A percentile compares a stretch with the other conserved stretches of the same genome.
Conservation (phyloP, 2,888 invertebrate species). For the Lasioglossum marginatum region DNA sequence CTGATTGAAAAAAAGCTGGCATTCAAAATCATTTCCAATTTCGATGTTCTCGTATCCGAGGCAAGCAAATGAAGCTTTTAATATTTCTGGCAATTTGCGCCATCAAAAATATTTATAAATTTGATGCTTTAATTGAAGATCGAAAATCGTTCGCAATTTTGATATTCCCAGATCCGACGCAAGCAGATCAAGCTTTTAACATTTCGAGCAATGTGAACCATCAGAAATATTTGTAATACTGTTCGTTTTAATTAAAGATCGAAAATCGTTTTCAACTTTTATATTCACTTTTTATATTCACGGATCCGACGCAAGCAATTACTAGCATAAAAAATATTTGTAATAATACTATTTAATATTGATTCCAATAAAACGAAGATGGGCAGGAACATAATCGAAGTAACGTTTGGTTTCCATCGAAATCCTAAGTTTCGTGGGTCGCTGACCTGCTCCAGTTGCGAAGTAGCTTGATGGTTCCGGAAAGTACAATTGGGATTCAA, state of each 20-base stretch:
- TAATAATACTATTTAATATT: not conserved
- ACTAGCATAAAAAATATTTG: not conserved
- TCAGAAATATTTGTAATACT: not conserved
- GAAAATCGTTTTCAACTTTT: no score
- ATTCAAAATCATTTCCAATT: not conserved
- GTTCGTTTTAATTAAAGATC: no score
- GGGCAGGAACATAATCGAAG: not conserved
- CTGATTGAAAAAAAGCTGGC: not conserved
- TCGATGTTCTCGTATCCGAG: not conserved
- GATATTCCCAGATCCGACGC: not conserved
- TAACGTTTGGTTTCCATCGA: not conserved
- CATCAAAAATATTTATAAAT: not conserved
- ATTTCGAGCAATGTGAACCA: not conserved
- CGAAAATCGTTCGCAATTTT: not conserved
- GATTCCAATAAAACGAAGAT: not conserved
- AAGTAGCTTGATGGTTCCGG: not conserved
- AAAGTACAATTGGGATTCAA: constrained; percentile 40
- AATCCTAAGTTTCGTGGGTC: not conserved
- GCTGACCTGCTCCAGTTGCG: constrained; percentile 1
- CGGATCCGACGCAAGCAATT: not conserved
- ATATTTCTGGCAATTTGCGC: not conserved
- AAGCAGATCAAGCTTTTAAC: not conserved
- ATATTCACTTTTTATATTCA: no score
- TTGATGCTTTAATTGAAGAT: not conserved
- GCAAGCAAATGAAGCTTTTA: not conserved